Percentiles rank a stretch among this genome's conserved stretches.
These are phyloP conservation scores for Hyla sarda DNA, from an alignment of 2,113 vertebrate genomes.

Conservation along the genomic window DNA sequence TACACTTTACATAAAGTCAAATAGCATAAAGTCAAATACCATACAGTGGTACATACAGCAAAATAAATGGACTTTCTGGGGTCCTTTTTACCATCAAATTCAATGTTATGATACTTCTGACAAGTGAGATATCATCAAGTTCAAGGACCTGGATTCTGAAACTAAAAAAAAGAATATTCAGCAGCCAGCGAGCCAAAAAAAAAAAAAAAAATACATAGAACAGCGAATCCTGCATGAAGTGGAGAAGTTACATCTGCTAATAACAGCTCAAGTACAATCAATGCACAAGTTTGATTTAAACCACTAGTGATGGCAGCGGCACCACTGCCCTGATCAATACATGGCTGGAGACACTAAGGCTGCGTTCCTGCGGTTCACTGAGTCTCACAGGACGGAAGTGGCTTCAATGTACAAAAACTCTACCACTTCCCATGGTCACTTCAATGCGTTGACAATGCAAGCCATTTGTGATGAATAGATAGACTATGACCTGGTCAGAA, in stretches of 20 bases:
- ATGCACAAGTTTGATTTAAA: not conserved
- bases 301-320: not conserved
- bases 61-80: not conserved
- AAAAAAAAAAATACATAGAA: not conserved
- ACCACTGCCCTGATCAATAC: slow-evolving; percentile 1
- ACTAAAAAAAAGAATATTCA: not conserved
- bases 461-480: not conserved
- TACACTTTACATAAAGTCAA: not conserved
- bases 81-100: not conserved
- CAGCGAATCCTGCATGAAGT: not conserved
- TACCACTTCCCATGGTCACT: not conserved
- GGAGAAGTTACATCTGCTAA: not conserved
- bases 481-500: not conserved
- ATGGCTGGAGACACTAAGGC: slow-evolving; percentile 4
- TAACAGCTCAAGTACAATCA: not conserved
- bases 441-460: not conserved
- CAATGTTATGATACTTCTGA: not conserved
- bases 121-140: not conserved
- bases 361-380: not conserved
- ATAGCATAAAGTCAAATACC: not conserved
- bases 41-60: not conserved
- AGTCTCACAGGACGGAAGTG: not conserved
- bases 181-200: too few relatives aligned
- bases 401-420: not conserved
- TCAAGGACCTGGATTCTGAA: not conserved